Conservation (phyloP, 2,888 invertebrate genomes). For the Dasypolia templi region DNA sequence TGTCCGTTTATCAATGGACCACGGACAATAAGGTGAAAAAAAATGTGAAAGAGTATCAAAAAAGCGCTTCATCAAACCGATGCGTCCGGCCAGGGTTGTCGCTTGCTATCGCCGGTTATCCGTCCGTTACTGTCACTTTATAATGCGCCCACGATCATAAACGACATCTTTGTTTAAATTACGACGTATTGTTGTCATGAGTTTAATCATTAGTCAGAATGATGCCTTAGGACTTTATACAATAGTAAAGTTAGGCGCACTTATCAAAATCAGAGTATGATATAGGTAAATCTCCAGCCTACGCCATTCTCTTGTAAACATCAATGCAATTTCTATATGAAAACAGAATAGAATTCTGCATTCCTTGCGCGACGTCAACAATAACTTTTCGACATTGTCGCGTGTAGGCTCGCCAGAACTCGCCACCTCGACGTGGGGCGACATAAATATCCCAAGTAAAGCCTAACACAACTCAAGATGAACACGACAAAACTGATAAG, state of each 20-base stretch:
- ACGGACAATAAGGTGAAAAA: constrained; percentile 86
- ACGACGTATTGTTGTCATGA: constrained; percentile 34
- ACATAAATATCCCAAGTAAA: constrained; percentile 89
- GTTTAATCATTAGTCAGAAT: constrained; percentile 41
- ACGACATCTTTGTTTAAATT: constrained; percentile 62
- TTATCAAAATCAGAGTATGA: constrained; percentile 42
- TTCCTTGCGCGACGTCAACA: constrained; percentile 77
- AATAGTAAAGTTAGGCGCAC: constrained; percentile 14
- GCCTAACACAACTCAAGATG: constrained; percentile 90
- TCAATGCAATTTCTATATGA: constrained; percentile 64
- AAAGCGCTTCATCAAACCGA: constrained; percentile 89
- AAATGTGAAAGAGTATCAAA: constrained; percentile 85
- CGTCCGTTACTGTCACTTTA: constrained; percentile 67
- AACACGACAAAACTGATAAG: constrained; percentile 90
- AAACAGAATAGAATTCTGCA: constrained; percentile 67
- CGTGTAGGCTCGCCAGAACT: constrained; percentile 80
- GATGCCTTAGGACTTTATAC: constrained; percentile 3
- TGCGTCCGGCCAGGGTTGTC: constrained; percentile 88
- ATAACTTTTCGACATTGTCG: constrained; percentile 86
- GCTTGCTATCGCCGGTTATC: constrained; percentile 70
- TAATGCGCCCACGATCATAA: constrained; percentile 61
- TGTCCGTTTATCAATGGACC: constrained; percentile 90
- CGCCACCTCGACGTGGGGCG: constrained; percentile 81
- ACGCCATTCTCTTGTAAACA: constrained; percentile 57
- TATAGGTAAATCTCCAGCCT: constrained; percentile 55